Percentiles rank a stretch among this genome's conserved stretches.
phyloP scores from a whole-genome alignment of 2,888 invertebrate genomes.

The Euplexia lucipara region DNA sequence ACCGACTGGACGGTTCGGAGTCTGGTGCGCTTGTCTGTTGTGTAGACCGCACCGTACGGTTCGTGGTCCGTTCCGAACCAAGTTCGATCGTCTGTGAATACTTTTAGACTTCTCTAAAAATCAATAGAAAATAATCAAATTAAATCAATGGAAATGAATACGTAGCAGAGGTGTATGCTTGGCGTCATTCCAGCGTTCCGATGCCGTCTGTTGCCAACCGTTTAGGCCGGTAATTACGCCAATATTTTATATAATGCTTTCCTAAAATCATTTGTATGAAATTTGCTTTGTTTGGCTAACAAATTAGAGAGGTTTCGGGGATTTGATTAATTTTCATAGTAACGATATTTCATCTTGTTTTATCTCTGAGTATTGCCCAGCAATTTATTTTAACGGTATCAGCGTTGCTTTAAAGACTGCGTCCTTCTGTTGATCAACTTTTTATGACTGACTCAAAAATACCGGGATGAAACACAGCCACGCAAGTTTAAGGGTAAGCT shows the following conservation, averaged over 20 bases:
- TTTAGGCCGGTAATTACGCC: slow-evolving; percentile 71
- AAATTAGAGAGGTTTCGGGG: slow-evolving; percentile 29
- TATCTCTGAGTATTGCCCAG: not conserved
- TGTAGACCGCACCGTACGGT: too few species aligned
- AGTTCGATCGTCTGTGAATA: too few species aligned
- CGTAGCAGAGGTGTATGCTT: slow-evolving; percentile 47
- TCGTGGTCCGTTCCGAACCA: too few species aligned
- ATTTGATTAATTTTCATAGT: slow-evolving; percentile 44
- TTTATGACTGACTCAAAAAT: too few species aligned
- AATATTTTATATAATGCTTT: slow-evolving; percentile 64
- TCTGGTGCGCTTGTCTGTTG: too few species aligned
- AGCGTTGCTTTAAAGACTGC: too few species aligned
- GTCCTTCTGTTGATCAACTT: too few species aligned
- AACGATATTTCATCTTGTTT: slow-evolving; percentile 21
- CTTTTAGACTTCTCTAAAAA: slow-evolving; percentile 12
- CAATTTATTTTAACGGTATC: slow-evolving; percentile 10
- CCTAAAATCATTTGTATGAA: slow-evolving; percentile 52
- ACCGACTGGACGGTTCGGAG: too few species aligned
- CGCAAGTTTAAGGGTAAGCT: too few species aligned
- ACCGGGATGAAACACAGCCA: too few species aligned
- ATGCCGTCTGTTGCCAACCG: slow-evolving; percentile 65
- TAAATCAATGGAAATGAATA: slow-evolving; percentile 46
- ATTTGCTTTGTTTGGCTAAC: slow-evolving; percentile 42
- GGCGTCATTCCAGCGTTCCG: slow-evolving; percentile 58
- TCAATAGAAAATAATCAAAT: slow-evolving; percentile 46